Percentiles rank a stretch among this genome's conserved stretches.
Evolutionary conservation across 1,140 invertebrate species (phyloP).

Genomic region (Drosophila willistoni): DNA sequence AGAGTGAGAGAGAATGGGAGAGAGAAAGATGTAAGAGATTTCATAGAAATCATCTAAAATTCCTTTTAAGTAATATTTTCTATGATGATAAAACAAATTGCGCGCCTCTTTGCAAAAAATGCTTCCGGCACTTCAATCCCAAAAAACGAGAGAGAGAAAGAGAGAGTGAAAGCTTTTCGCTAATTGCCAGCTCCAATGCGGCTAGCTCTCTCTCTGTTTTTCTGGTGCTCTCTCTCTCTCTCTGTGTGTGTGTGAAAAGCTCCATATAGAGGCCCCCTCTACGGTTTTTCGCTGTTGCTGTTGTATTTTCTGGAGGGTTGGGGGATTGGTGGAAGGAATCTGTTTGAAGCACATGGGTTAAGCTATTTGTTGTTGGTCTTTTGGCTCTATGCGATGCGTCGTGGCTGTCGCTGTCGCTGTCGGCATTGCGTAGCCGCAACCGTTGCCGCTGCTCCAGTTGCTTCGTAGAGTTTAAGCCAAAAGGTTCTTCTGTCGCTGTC

Average conservation of each 20-base stretch:
- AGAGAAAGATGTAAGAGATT: background rate
- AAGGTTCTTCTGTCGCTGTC: constrained; percentile 62
- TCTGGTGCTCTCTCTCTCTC: background rate
- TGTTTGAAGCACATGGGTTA: constrained; percentile 44
- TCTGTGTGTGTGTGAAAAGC: background rate
- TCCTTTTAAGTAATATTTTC: constrained; percentile 8
- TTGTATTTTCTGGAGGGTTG: constrained; percentile 25
- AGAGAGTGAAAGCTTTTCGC: constrained; percentile 47
- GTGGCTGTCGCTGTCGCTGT: constrained; percentile 33
- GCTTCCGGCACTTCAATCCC: constrained; percentile 30
- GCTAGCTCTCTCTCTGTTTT: constrained; percentile 16
- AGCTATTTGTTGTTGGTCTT: constrained; percentile 61
- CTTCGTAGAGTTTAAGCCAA: constrained; percentile 79
- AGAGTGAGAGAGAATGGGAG: background rate
- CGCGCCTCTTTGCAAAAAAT: constrained; percentile 38
- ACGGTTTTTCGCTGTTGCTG: background rate
- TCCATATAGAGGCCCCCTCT: background rate
- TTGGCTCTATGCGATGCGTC: constrained; percentile 46
- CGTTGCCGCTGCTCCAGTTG: constrained; percentile 73
- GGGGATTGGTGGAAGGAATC: constrained; percentile 6
- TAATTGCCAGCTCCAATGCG: constrained; percentile 45
- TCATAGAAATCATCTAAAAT: constrained; percentile 3
- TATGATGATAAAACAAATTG: constrained; percentile 31
- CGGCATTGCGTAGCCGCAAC: constrained; percentile 42
- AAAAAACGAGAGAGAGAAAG: background rate